Evolutionary conservation across 2,888 invertebrate species (phyloP), one percentile per base, ranked within the genome.

Genomic region (Eledona agricola): DNA sequence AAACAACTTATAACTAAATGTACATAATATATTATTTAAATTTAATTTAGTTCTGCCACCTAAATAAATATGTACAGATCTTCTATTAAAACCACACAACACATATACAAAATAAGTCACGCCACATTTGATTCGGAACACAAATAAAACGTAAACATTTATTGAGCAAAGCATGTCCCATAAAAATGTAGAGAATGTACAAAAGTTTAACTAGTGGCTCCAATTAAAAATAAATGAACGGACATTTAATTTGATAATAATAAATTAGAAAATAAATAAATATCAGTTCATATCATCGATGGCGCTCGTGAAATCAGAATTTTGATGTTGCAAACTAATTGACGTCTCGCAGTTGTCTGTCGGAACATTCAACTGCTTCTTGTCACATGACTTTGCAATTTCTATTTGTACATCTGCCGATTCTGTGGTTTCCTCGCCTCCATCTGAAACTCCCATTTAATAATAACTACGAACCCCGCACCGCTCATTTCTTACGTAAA

Each of bases 251-350:
- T 42, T 50, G 45, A 62, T 59, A 50, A 19, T 20, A 55, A 56
- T 60, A 60, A 55, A 60, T 62, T 59, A 63, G 43, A 64, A 63
- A 62, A 61, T 58, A 61, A 66, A 64, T 64, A 60, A 64, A 62
- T 62, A 64, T 66, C 63, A 66, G 63, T 63, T 62, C 47, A 47
- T 57, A 15, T 47, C 42, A 51, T 57, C 59, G 23, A 46, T 51
- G 54, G 51, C 57, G 59, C 57, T 53, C 53, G 50, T 57, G 4
- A 38, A 20, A 17, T 51, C 54, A 9, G 43, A 38, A 51, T 38
- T 42, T 28, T 63, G 57, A 32, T 55, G 45, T 28, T 56, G 43
- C 31, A 57, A 31, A 20, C 49, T 45, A 34, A 56, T 25, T 31
- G n/a, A n/a, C n/a, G 29, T 15, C 20, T 42, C 34, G 19, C 26